These are phyloP conservation scores for Bungarus multicinctus DNA, from an alignment of 2,113 vertebrate species.

Conservation along the genomic window DNA sequence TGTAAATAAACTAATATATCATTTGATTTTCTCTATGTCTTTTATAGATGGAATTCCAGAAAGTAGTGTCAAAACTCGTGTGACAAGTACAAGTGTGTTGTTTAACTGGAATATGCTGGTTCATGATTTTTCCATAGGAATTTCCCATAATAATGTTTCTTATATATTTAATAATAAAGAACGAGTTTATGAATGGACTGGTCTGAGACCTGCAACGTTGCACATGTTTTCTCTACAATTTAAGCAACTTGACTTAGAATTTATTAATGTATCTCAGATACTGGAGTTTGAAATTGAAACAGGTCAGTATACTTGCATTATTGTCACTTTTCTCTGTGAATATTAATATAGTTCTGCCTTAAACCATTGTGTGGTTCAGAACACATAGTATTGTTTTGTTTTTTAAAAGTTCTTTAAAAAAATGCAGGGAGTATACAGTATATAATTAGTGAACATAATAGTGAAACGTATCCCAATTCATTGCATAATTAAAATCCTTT, in stretches of 20 bases:
- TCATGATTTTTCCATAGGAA: conserved; percentile 56
- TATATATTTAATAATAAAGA: conserved; percentile 40
- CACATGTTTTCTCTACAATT: conserved; percentile 73
- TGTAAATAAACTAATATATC: conserved; percentile 24
- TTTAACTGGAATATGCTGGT: conserved; percentile 71
- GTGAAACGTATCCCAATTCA: background rate
- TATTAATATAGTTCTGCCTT: background rate
- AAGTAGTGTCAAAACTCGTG: conserved; percentile 56
- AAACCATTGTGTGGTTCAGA: background rate
- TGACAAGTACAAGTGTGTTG: conserved; percentile 72
- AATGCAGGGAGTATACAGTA: background rate
- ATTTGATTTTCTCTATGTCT: conserved; percentile 32
- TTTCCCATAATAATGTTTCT: conserved; percentile 63
- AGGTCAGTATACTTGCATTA: conserved; percentile 65
- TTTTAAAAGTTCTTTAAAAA: background rate
- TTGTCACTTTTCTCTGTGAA: background rate
- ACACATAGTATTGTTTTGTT: background rate
- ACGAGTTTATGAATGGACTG: conserved; percentile 62
- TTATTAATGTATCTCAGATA: conserved; percentile 73
- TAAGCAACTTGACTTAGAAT: conserved; percentile 61
- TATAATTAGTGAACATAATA: background rate
- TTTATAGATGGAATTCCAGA: conserved; percentile 62
- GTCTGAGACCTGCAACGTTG: conserved; percentile 71
- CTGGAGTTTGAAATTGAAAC: conserved; percentile 75
- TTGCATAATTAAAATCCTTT: background rate